A percentile compares a stretch with the other conserved stretches of the same genome.
Evolutionary conservation across 2,113 vertebrate species (phyloP).

Genomic region (Micromys minutus): DNA sequence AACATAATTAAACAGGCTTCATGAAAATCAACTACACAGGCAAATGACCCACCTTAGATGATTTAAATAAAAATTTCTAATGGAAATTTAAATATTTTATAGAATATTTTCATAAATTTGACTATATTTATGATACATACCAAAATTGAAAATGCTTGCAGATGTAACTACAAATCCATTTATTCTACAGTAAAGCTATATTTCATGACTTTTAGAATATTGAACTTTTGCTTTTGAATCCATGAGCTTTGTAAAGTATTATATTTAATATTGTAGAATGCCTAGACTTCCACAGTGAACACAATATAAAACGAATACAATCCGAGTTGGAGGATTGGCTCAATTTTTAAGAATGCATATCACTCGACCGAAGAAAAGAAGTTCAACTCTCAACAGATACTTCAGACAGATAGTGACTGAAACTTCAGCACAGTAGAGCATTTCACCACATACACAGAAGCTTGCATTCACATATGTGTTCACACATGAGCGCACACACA

Average conservation of each 20-base stretch:
- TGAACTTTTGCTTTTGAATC: slow-evolving; percentile 4
- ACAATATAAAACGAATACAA: neutral
- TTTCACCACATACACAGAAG: neutral
- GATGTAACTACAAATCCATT: slow-evolving; percentile 28
- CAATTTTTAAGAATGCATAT: neutral
- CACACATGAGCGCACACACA: neutral
- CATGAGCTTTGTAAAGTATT: neutral
- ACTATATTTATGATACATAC: slow-evolving; percentile 7
- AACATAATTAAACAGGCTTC: slow-evolving; percentile 57
- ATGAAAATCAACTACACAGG: slow-evolving; percentile 48
- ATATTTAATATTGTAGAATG: neutral
- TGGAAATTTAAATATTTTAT: slow-evolving; percentile 62
- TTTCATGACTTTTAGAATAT: slow-evolving; percentile 16
- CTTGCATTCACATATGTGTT: no score
- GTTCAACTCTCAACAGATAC: neutral
- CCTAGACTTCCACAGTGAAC: neutral
- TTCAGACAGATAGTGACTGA: neutral
- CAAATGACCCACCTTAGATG: slow-evolving; percentile 44
- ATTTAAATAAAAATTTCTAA: slow-evolving; percentile 39
- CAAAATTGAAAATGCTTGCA: slow-evolving; percentile 51
- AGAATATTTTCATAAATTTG: slow-evolving; percentile 56
- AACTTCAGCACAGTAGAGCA: no score
- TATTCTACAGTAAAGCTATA: neutral
- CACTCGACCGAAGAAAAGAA: neutral
- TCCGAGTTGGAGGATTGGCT: neutral